These are phyloP conservation scores for Callocephalon fimbriatum DNA, from an alignment of 2,113 vertebrate species.

Conservation along the genomic window DNA sequence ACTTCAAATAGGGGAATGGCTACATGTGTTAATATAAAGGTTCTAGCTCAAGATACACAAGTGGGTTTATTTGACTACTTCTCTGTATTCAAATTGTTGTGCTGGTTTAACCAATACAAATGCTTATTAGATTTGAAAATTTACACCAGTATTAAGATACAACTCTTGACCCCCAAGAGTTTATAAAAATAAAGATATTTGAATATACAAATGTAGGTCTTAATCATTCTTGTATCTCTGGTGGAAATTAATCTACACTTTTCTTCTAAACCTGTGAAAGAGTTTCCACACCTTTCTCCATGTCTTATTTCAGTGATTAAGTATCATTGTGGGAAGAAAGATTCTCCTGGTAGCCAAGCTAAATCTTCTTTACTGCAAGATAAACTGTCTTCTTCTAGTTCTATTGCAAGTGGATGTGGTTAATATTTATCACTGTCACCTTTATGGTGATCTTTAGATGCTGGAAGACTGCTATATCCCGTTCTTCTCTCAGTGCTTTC, in stretches of 20 bases:
- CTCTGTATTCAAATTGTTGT: neutral
- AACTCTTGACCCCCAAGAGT: neutral
- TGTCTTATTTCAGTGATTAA: neutral
- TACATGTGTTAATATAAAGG: neutral
- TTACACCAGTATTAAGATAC: neutral
- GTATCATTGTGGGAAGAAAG: neutral
- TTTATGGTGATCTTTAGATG: slow-evolving; percentile 1
- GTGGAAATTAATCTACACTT: neutral
- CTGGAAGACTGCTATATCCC: neutral
- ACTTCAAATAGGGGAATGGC: neutral
- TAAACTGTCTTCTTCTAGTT: neutral
- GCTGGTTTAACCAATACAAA: neutral
- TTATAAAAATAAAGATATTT: neutral
- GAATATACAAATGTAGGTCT: neutral
- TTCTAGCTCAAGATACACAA: neutral
- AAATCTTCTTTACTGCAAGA: slow-evolving; percentile 8
- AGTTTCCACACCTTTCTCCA: neutral
- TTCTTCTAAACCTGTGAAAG: neutral
- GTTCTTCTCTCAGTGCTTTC: neutral
- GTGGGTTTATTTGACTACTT: neutral
- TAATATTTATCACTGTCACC: neutral
- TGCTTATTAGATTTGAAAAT: neutral
- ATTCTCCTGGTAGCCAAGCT: neutral
- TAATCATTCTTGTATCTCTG: neutral
- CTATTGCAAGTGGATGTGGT: neutral